Percentiles rank a stretch among this genome's conserved stretches.
Evolutionary conservation across 2,113 vertebrate genomes (phyloP).

Genomic region (Nasalis larvatus): DNA sequence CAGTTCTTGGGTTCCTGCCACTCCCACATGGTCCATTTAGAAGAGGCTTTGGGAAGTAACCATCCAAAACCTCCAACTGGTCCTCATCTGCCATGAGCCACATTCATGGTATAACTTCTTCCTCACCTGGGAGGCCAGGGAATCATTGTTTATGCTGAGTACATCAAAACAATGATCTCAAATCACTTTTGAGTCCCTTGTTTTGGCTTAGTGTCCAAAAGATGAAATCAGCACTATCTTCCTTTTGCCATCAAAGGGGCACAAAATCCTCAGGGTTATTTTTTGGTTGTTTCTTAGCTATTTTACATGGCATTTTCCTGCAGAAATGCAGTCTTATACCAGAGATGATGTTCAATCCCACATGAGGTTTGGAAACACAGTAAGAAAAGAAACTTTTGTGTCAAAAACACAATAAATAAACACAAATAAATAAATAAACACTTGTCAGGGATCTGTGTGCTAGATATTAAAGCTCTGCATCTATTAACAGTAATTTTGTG

Average conservation of each 20-base stretch:
- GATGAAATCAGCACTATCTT: neutral
- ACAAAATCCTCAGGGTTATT: neutral
- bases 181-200: neutral
- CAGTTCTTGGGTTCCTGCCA: neutral
- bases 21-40: rapidly evolving
- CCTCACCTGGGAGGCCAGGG: neutral
- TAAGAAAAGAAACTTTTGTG: neutral
- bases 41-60: neutral
- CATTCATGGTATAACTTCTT: neutral
- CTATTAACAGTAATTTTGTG: neutral
- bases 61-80: neutral
- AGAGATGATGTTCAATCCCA: neutral
- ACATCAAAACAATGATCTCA: neutral
- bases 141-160: neutral
- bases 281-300: neutral
- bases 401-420: neutral
- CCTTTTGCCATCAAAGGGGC: neutral
- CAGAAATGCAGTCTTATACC: neutral
- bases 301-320: neutral
- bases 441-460: neutral
- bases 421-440: neutral
- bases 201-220: neutral
- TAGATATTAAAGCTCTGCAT: neutral
- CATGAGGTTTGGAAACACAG: neutral
- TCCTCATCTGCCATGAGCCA: neutral